These are phyloP conservation scores for Drosophila funebris DNA, from an alignment of 1,140 invertebrate species.

Conservation along the genomic window DNA sequence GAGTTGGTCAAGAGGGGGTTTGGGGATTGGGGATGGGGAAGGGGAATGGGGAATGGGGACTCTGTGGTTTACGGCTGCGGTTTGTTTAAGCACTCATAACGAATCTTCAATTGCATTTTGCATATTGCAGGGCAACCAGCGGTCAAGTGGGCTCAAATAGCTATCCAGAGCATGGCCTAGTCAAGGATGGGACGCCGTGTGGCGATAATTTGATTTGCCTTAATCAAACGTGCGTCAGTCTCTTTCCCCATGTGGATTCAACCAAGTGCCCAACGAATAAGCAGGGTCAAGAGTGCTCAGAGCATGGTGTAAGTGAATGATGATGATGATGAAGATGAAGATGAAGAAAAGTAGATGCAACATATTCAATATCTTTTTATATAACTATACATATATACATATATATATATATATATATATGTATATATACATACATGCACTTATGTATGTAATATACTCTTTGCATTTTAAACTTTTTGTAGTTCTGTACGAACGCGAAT, in stretches of 20 bases:
- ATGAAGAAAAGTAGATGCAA: background rate
- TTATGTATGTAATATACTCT: no score
- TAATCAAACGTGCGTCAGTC: conserved; percentile 95
- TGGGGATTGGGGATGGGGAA: background rate
- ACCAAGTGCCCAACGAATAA: conserved; percentile 95
- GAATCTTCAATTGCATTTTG: background rate
- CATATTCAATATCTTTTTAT: background rate
- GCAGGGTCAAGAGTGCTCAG: conserved; percentile 94
- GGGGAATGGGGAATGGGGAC: background rate
- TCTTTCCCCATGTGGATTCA: conserved; percentile 92
- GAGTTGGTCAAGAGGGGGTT: background rate
- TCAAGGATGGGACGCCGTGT: conserved; percentile 95
- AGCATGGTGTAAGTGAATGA: conserved; percentile 91
- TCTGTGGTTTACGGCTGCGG: background rate
- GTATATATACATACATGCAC: no score
- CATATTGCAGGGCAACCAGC: conserved; percentile 87
- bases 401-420: background rate
- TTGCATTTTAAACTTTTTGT: conserved; percentile 37
- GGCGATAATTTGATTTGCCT: conserved; percentile 95
- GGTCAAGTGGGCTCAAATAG: conserved; percentile 87
- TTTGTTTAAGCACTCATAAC: background rate
- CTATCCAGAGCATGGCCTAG: conserved; percentile 90
- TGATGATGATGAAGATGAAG: background rate
- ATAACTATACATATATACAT: background rate
- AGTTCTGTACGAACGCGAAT: conserved; percentile 97